Base-by-base conservation (phyloP, 2,113 vertebrate species). In the Nannospalax galili region DNA sequence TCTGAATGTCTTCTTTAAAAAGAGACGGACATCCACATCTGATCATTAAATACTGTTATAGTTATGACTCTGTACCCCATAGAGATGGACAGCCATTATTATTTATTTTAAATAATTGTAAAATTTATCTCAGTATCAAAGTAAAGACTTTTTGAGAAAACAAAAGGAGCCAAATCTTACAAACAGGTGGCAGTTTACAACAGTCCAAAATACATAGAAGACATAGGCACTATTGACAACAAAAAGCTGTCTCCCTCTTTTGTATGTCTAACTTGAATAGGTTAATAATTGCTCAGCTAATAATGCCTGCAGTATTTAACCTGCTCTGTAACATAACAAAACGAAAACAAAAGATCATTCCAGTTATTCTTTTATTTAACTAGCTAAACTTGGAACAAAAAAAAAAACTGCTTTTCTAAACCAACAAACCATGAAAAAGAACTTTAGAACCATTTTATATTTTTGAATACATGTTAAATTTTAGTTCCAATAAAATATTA, bases 141-240 rank as follows among this genome's bases (percentile, higher is more conserved):
- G 60, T 95, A 94, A 95, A 92, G 93, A 72, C 8, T 0, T 73
- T 79, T 56, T 81, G 73, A 32, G n/a, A 93, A 95, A 90, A 77
- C 58, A 78, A 28, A 5, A 86, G 75, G 2, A 22, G 20, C 4
- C 24, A 52, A 92, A 90, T 65, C 64, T 65, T 45, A 78, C 32
- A 92, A 92, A 79, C 20, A 82, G 7, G 11, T 1, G 45, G 3
- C 75, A 84, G 80, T 67, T 84, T 75, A 90, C 24, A 90, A 65
- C 14, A 74, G 30, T n/a, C 15, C 48, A 69, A 80, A 80, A 79
- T 81, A 77, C n/a, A 81, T 7, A 35, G 35, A 92, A 72, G 35
- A 7, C 16, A 91, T 82, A 80, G 73, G 19, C 45, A 58, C 77
- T 80, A 5, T 77, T 88, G 6, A 48, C 74, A 79, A 92, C 60